A percentile compares a stretch with the other conserved stretches of the same genome.
Evolutionary conservation across 2,888 invertebrate species (phyloP).

Genomic region (Habroteleia sp.): DNA sequence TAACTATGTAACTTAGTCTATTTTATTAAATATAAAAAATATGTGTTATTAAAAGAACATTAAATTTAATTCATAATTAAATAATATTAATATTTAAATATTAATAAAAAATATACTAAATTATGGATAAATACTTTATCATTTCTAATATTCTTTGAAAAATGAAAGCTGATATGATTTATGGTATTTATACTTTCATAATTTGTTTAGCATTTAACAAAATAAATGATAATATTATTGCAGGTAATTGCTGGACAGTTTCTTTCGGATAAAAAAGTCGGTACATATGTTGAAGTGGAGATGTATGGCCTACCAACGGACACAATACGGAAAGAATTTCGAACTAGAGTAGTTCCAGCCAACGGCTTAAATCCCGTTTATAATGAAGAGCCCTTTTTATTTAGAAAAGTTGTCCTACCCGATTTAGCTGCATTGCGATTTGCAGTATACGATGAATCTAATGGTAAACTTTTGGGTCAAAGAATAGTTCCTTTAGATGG

Average conservation of each 20-base stretch:
- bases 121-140: too few relatives aligned
- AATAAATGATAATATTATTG: too few relatives aligned
- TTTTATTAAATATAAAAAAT: too few relatives aligned
- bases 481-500: constrained; percentile 98
- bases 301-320: constrained; percentile 98
- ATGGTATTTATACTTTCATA: too few relatives aligned
- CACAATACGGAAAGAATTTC: constrained; percentile 98
- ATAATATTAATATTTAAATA: too few relatives aligned
- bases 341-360: constrained; percentile 96
- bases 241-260: constrained; percentile 99
- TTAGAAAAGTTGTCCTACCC: constrained; percentile 98
- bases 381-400: constrained; percentile 98
- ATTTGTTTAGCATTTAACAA: too few relatives aligned
- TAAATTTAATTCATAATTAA: too few relatives aligned
- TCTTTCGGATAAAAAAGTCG: constrained; percentile 98
- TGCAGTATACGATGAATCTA: constrained; percentile 98
- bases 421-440: constrained; percentile 98
- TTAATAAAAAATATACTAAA: too few relatives aligned
- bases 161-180: too few relatives aligned
- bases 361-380: constrained; percentile 99
- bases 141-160: too few relatives aligned
- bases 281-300: constrained; percentile 99
- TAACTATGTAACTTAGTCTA: too few relatives aligned
- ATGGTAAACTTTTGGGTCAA: constrained; percentile 97
- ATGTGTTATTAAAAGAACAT: too few relatives aligned